Conservation (phyloP, 2,113 vertebrate genomes). For the Xyrauchen texanus region DNA sequence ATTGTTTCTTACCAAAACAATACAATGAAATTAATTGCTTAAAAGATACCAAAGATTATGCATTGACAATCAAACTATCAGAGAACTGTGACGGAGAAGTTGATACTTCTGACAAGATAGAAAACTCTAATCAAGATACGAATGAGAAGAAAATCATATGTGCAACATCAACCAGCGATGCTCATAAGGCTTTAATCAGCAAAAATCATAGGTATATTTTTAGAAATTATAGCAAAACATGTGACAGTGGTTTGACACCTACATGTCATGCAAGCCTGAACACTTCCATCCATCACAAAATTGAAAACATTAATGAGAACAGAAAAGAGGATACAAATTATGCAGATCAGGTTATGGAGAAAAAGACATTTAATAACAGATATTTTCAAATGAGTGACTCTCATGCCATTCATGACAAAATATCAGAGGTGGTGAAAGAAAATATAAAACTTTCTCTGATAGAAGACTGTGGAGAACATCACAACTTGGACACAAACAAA, state of each 20-base stretch:
- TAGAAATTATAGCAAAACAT: not conserved
- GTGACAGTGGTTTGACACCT: not conserved
- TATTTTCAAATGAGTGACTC: conserved; percentile 54
- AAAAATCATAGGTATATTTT: not conserved
- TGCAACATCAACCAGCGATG: not conserved
- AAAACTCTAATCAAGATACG: not conserved
- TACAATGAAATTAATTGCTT: not conserved
- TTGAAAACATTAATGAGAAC: not conserved
- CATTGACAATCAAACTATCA: not conserved
- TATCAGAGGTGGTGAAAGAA: conserved; percentile 74
- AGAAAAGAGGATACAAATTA: not conserved
- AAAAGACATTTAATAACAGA: not conserved
- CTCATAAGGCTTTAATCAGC: not conserved
- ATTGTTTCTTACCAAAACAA: not conserved
- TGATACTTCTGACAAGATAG: not conserved
- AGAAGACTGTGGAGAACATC: conserved; percentile 19
- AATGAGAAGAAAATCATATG: not conserved
- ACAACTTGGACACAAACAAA: not conserved
- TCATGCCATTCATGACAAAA: conserved; percentile 72
- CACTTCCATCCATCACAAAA: not conserved
- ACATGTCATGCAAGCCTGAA: not conserved
- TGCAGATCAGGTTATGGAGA: conserved; percentile 15
- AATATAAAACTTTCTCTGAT: conserved; percentile 56
- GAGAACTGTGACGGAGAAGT: not conserved
- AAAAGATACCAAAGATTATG: conserved; percentile 3